Conservation (phyloP, 1,140 invertebrate species). For the Solenopsis fugax region DNA sequence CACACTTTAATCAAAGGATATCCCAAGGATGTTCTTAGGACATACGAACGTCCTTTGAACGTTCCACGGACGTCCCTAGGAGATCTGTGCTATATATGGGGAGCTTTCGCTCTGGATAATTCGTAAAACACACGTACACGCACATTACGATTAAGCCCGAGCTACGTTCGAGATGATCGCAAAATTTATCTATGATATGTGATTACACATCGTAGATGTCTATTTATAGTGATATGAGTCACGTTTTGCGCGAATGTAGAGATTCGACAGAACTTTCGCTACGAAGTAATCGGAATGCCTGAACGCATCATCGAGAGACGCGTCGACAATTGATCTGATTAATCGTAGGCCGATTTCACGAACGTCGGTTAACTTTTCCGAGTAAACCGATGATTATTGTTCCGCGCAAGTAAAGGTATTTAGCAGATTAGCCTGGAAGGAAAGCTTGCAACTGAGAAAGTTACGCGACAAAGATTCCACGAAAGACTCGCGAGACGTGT, state of each 20-base stretch:
- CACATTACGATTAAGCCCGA: slow-evolving; percentile 26
- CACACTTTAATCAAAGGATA: too few relatives aligned
- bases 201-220: slow-evolving; percentile 47
- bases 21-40: too few relatives aligned
- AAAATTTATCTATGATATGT: slow-evolving; percentile 28
- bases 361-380: neutral
- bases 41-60: too few relatives aligned
- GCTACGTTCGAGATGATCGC: neutral
- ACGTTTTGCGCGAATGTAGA: neutral
- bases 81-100: too few relatives aligned
- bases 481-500: neutral
- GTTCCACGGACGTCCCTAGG: too few relatives aligned
- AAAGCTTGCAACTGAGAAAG: neutral
- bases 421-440: neutral
- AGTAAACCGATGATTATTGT: neutral
- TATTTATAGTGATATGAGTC: slow-evolving; percentile 27
- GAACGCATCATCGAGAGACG: neutral
- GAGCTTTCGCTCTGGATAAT: neutral
- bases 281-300: slow-evolving; percentile 30
- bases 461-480: neutral
- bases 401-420: neutral
- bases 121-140: neutral
- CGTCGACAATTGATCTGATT: neutral
- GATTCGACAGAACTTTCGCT: slow-evolving; percentile 3
- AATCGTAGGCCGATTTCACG: neutral